Percentiles rank a stretch among this genome's conserved stretches.
Evolutionary conservation across 2,888 invertebrate genomes (phyloP).

Genomic region (Drosophila prostipennis): DNA sequence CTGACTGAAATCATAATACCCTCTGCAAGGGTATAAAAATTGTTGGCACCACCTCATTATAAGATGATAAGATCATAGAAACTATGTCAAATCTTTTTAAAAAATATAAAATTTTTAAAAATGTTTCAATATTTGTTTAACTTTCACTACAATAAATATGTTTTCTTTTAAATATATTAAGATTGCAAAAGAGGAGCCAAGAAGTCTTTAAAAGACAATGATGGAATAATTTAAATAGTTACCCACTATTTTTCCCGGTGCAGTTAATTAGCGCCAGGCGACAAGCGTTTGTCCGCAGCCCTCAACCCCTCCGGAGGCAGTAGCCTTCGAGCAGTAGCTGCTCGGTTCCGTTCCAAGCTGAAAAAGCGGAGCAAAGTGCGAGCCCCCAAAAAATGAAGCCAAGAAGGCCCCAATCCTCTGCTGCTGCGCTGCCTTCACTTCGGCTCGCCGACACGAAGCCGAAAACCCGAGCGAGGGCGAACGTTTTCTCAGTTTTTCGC

Average conservation of each 20-base stretch:
- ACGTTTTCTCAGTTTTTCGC: constrained; percentile 60
- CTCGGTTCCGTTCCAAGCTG: not conserved
- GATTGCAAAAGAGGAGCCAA: no score
- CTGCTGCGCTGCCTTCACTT: constrained; percentile 38
- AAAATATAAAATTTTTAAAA: no score
- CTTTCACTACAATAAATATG: no score
- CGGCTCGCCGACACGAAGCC: constrained; percentile 35
- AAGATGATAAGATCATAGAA: no score
- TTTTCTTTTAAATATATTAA: no score
- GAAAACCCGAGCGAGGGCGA: not conserved
- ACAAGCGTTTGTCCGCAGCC: constrained; percentile 22
- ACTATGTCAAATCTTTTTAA: no score
- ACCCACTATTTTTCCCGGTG: constrained; percentile 8
- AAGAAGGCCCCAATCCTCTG: constrained; percentile 28
- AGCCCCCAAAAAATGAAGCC: constrained; percentile 64
- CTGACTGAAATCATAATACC: no score
- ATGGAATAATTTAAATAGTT: no score
- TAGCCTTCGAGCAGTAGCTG: not conserved
- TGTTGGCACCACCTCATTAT: no score
- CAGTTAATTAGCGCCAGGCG: constrained; percentile 20
- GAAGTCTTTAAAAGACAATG: not conserved
- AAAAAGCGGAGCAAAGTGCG: constrained; percentile 51
- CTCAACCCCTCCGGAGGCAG: not conserved
- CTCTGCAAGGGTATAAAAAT: no score
- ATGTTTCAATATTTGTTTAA: no score